Evolutionary conservation across 1,140 invertebrate genomes (phyloP), one percentile per base, ranked within the genome.

Genomic region (Thrips palmi): DNA sequence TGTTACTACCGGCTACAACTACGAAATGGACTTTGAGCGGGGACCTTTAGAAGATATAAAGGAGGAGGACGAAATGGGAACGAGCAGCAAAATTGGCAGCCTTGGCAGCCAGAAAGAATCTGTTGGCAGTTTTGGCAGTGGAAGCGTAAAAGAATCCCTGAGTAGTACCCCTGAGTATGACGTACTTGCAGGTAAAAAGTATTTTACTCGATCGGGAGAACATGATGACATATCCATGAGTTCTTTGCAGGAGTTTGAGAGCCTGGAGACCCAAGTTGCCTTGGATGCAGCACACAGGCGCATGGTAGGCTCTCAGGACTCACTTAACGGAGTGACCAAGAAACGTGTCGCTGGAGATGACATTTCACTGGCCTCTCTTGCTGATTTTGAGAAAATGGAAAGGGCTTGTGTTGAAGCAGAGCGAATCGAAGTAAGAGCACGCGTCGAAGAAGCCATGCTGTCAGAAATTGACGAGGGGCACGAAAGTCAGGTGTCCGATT

Each of bases 371-470:
- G 84, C 80, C 4, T 94, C 88, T 14, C 58, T 93, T 2, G 87
- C 88, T 52, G 91, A 97, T 57, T 94, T 94, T 57, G 89, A 94
- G 67, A 75, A 79, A 1, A 56, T 94, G 1, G 91, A 97, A 57
- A 74, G 70, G 41, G 85, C 87, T 17, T 85, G 88, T 51, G 67
- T 77, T 24, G 78, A 86, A 52, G 78, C 75, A 1, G 75, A 84
- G 43, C 65, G 76, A 37, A 77, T 83, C 30, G 84, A 89, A 59
- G 62, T 81, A 18, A 68, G 74, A 44, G 84, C 78, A 0, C 77
- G 83, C 50, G 75, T 87, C 53, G 85, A 87, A 45, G 65, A 65
- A 37, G 76, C 79, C 31, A 52, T 88, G 24, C 58, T 92, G 2
- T 70, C 73, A 12, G 73, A 78, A 53, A 74, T 73, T 37, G 70